Evolutionary conservation across 2,888 invertebrate species (phyloP).

Genomic region (Bembecia ichneumoniformis): DNA sequence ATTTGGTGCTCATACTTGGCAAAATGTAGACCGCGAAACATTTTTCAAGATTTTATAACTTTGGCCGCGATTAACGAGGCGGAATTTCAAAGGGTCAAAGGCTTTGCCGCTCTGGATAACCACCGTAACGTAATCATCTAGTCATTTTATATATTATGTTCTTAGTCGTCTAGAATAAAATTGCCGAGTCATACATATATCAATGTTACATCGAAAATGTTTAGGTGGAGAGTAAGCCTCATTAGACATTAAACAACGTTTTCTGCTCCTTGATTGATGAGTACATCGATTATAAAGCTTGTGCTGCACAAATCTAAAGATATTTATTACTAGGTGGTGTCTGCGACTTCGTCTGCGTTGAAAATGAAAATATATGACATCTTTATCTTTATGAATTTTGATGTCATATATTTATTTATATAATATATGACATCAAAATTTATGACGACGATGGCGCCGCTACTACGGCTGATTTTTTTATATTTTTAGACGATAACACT

Average conservation of each 20-base stretch:
- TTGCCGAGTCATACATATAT: background rate
- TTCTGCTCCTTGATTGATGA: slow-evolving; percentile 6
- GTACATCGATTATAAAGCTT: background rate
- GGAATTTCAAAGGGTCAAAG: background rate
- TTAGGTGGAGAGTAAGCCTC: slow-evolving; percentile 1
- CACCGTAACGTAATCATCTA: background rate
- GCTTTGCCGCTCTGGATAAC: background rate
- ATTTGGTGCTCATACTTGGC: too few relatives aligned
- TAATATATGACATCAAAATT: too few relatives aligned
- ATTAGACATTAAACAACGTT: slow-evolving; percentile 3
- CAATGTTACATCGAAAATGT: background rate
- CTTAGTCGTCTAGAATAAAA: background rate
- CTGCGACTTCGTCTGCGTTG: too few relatives aligned
- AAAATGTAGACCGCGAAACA: background rate
- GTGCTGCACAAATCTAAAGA: too few relatives aligned
- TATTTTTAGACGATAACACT: too few relatives aligned
- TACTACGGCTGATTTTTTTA: too few relatives aligned
- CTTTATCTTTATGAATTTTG: too few relatives aligned
- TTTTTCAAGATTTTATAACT: background rate
- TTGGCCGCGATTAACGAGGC: background rate
- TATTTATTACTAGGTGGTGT: too few relatives aligned
- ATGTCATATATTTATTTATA: too few relatives aligned
- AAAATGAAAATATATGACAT: too few relatives aligned
- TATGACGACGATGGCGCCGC: too few relatives aligned
- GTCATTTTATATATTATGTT: background rate